These are phyloP conservation scores for Fragum whitleyi DNA, from an alignment of 2,888 invertebrate species.

Conservation along the genomic window DNA sequence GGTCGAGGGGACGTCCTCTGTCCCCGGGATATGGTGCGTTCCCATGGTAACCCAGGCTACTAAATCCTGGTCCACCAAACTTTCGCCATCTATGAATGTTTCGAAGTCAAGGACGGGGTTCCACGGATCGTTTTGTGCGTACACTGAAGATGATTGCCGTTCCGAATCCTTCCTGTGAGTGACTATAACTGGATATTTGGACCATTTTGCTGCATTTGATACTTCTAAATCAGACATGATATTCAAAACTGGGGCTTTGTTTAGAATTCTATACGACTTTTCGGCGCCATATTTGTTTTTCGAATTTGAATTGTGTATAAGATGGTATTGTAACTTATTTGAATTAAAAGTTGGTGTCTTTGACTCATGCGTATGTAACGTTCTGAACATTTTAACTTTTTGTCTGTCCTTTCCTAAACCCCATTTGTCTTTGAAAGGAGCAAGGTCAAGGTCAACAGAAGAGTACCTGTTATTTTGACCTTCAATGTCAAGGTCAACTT, in stretches of 20 bases:
- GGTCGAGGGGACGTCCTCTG: conserved; percentile 80
- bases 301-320: conserved; percentile 35
- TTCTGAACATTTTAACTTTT: conserved; percentile 28
- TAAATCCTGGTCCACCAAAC: conserved; percentile 76
- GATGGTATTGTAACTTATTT: conserved; percentile 39
- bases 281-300: conserved; percentile 33
- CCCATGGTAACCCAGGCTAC: conserved; percentile 82
- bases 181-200: conserved; percentile 72
- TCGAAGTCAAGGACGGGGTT: conserved; percentile 74
- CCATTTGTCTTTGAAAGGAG: conserved; percentile 57
- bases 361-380: conserved; percentile 26
- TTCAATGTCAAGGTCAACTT: conserved; percentile 79
- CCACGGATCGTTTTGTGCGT: conserved; percentile 74
- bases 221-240: conserved; percentile 63
- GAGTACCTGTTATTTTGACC: conserved; percentile 70
- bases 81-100: conserved; percentile 73
- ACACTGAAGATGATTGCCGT: conserved; percentile 71
- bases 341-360: conserved; percentile 31
- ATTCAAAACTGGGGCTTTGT: conserved; percentile 65
- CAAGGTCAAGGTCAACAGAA: conserved; percentile 57
- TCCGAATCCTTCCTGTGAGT: conserved; percentile 76
- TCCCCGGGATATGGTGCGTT: conserved; percentile 77
- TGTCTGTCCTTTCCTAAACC: conserved; percentile 36
- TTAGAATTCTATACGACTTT: conserved; percentile 71
- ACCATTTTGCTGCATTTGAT: conserved; percentile 72